phyloP scores from a whole-genome alignment of 2,888 invertebrate species.

The Machimus atricapillus region DNA sequence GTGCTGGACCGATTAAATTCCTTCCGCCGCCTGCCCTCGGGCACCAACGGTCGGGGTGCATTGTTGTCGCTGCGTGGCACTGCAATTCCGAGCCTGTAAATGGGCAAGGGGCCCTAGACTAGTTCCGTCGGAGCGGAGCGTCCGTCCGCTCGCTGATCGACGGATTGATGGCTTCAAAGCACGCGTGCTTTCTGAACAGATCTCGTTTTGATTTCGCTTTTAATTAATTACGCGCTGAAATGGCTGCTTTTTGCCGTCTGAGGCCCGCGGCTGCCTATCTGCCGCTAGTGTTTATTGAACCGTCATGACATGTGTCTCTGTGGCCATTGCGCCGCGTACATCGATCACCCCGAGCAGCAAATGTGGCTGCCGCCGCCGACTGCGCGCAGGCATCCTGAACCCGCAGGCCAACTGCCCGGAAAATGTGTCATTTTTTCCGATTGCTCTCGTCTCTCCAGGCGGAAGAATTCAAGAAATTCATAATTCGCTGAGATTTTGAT shows the following conservation, averaged over 20 bases:
- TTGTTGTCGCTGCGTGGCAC: background rate
- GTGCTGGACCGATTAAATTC: background rate
- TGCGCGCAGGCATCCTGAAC: background rate
- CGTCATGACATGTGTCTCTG: background rate
- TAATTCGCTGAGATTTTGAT: background rate
- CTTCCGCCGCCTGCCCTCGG: background rate
- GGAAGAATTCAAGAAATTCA: background rate
- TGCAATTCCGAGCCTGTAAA: background rate
- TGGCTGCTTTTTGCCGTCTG: background rate
- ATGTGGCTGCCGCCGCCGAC: background rate
- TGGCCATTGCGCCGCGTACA: background rate
- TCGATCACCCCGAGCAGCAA: background rate
- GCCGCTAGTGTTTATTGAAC: background rate
- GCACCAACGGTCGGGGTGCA: too few species aligned
- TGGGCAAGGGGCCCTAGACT: conserved; percentile 14
- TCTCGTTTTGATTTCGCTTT: conserved; percentile 32
- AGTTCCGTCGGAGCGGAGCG: background rate
- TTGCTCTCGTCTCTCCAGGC: background rate
- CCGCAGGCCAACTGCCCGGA: background rate
- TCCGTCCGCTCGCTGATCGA: background rate
- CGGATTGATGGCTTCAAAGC: background rate
- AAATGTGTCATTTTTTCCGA: background rate
- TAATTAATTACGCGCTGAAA: conserved; percentile 30
- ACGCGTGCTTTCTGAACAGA: conserved; percentile 1
- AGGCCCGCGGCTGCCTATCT: background rate